Percentiles rank a stretch among this genome's conserved stretches.
These are phyloP conservation scores for Drosophila erecta DNA, from an alignment of 1,140 invertebrate species.

Conservation along the genomic window DNA sequence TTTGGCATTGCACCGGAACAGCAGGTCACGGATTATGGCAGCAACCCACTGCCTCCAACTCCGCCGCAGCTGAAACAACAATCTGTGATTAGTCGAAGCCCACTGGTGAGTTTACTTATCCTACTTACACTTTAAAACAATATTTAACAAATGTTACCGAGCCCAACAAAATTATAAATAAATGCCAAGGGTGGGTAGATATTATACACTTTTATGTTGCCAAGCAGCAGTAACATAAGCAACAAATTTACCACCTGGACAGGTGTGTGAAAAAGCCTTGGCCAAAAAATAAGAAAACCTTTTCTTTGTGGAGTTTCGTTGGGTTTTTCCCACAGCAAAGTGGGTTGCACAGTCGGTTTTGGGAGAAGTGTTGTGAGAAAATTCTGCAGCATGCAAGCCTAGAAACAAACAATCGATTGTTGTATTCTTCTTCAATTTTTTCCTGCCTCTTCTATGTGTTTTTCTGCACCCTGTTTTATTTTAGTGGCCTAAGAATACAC, in stretches of 20 bases:
- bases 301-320: slow-evolving; percentile 4
- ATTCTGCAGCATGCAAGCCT: slow-evolving; percentile 32
- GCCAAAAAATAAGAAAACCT: slow-evolving; percentile 1
- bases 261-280: slow-evolving; percentile 36
- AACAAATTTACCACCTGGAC: not conserved
- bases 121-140: not conserved
- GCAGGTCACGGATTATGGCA: slow-evolving; percentile 57
- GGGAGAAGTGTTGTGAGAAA: slow-evolving; percentile 5
- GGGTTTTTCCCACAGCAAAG: not conserved
- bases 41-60: slow-evolving; percentile 22
- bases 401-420: slow-evolving; percentile 24
- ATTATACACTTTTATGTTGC: too few relatives aligned
- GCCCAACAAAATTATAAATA: too few relatives aligned
- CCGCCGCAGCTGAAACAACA: slow-evolving; percentile 30
- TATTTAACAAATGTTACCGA: too few relatives aligned
- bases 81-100: slow-evolving; percentile 23
- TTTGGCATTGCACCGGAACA: slow-evolving; percentile 72
- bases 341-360: not conserved
- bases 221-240: not conserved
- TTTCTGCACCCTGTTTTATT: not conserved
- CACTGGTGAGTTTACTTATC: slow-evolving; percentile 21
- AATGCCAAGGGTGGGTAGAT: too few relatives aligned
- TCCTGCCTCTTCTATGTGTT: not conserved
- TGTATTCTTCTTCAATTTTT: slow-evolving; percentile 2
- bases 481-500: slow-evolving; percentile 21